These are phyloP conservation scores for Polyergus mexicanus DNA, from an alignment of 1,140 invertebrate species.

Conservation along the genomic window DNA sequence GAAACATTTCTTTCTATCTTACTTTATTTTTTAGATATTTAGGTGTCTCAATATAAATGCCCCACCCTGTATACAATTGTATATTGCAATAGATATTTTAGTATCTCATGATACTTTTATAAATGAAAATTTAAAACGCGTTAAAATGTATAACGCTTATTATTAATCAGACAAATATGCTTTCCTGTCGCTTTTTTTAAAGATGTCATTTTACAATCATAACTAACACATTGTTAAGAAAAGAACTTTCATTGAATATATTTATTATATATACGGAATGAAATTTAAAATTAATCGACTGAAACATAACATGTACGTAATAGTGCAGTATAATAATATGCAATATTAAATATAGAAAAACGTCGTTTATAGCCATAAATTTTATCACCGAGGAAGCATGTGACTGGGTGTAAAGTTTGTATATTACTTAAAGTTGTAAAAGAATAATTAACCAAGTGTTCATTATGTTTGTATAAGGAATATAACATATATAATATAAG, in stretches of 20 bases:
- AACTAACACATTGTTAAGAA: conserved; percentile 15
- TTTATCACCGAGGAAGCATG: neutral
- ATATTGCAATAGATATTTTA: neutral
- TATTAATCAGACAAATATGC: neutral
- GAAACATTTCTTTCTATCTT: too few species aligned
- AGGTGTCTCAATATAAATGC: too few species aligned
- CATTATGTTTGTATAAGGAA: conserved; percentile 54
- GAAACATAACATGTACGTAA: neutral
- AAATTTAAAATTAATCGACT: conserved; percentile 33
- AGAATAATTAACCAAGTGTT: conserved; percentile 31
- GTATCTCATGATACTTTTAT: neutral
- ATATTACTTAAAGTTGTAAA: conserved; percentile 26
- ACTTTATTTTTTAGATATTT: too few species aligned
- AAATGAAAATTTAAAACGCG: conserved; percentile 7
- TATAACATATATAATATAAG: conserved; percentile 20
- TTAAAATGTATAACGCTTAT: neutral
- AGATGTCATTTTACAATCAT: conserved; percentile 1
- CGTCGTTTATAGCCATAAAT: conserved; percentile 17
- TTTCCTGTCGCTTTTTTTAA: neutral
- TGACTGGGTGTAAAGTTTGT: conserved; percentile 39
- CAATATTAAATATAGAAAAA: conserved; percentile 14
- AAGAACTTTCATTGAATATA: neutral
- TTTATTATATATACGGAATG: neutral
- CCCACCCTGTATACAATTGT: neutral
- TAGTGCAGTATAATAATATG: conserved; percentile 4